Evolutionary conservation across 2,113 vertebrate genomes (phyloP).

Genomic region (Varanus salvator): DNA sequence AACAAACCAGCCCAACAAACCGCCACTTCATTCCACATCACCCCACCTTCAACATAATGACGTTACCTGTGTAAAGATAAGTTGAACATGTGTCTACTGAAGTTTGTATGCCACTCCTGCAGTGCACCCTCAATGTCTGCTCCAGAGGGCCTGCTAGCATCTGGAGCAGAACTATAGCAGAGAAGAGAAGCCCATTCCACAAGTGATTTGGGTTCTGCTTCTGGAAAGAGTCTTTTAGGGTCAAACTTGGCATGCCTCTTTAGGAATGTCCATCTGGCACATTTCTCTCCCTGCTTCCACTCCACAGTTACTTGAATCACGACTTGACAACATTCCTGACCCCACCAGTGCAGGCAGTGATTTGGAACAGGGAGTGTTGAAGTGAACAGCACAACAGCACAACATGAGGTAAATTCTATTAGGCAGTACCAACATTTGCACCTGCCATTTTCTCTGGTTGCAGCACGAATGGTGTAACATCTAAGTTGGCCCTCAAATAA

Average conservation of each 20-base stretch:
- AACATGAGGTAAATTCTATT: neutral
- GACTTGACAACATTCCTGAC: neutral
- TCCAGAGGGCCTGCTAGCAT: too few species aligned
- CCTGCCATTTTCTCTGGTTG: neutral
- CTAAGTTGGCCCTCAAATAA: neutral
- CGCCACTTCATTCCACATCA: too few species aligned
- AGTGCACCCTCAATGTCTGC: too few species aligned
- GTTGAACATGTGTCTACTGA: neutral
- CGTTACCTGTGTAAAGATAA: neutral
- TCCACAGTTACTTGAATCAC: neutral
- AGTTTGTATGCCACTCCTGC: too few species aligned
- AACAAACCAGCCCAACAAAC: too few species aligned
- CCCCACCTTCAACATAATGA: too few species aligned
- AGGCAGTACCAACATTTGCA: neutral
- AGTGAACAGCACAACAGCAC: neutral
- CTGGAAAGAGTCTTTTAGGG: neutral
- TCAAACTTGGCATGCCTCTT: neutral
- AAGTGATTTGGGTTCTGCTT: neutral
- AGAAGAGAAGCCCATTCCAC: too few species aligned
- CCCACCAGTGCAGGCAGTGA: neutral
- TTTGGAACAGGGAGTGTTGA: neutral
- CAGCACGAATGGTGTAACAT: neutral
- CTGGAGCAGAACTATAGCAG: too few species aligned
- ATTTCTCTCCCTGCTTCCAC: neutral
- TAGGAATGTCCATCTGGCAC: neutral